Evolutionary conservation across 2,113 vertebrate genomes (phyloP).

Genomic region (Odocoileus virginianus): DNA sequence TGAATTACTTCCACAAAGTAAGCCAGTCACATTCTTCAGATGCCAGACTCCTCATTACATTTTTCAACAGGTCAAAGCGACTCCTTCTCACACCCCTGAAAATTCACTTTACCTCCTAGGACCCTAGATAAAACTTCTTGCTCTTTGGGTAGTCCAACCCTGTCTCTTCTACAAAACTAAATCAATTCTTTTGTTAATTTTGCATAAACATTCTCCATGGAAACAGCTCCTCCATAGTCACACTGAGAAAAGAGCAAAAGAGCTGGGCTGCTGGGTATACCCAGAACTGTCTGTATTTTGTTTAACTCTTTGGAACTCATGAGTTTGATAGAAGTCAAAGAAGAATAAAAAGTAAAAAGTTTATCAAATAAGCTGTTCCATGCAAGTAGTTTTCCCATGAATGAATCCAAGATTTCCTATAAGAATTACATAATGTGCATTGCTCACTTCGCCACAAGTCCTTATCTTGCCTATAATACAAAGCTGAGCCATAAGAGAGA

Average conservation of each 20-base stretch:
- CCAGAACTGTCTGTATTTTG: not conserved
- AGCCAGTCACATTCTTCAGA: not conserved
- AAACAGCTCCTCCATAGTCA: conserved; percentile 37
- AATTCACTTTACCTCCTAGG: not conserved
- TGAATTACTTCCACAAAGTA: conserved; percentile 22
- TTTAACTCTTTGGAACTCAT: not conserved
- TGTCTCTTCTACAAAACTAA: conserved; percentile 21
- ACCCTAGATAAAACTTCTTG: not conserved
- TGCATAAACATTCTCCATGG: conserved; percentile 35
- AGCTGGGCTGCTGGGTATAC: not conserved
- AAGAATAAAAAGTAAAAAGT: not conserved
- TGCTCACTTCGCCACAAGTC: not conserved
- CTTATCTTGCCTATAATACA: conserved; percentile 6
- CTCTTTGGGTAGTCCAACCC: not conserved
- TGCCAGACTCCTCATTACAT: not conserved
- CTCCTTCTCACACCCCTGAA: not conserved
- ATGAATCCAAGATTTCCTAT: not conserved
- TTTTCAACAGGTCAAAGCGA: not conserved
- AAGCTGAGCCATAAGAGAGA: conserved; percentile 10
- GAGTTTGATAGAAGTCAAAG: not conserved
- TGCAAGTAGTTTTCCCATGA: conserved; percentile 3
- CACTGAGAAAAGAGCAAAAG: conserved; percentile 35
- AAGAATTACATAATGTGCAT: not conserved
- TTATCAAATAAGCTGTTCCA: not conserved
- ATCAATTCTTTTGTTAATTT: conserved; percentile 25